phyloP scores from a whole-genome alignment of 1,140 invertebrate species.

The Drosophila murphyi region DNA sequence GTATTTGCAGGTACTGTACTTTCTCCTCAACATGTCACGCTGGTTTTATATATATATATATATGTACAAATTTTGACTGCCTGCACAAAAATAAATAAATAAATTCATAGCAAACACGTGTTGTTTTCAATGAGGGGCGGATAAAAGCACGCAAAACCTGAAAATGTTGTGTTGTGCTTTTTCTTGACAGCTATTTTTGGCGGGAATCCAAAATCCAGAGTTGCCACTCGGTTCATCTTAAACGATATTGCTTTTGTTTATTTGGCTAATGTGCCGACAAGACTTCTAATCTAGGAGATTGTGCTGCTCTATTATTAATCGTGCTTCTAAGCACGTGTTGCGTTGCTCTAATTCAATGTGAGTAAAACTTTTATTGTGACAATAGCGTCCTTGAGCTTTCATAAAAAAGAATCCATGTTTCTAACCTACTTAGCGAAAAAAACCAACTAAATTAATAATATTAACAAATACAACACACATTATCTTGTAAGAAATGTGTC shows the following conservation, averaged over 20 bases:
- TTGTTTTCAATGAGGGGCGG: neutral
- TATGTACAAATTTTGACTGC: slow-evolving; percentile 7
- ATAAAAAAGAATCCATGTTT: neutral
- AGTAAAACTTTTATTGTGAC: neutral
- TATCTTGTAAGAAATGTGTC: no score
- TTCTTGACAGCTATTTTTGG: slow-evolving; percentile 4
- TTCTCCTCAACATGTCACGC: neutral
- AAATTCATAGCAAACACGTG: neutral
- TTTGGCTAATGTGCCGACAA: neutral
- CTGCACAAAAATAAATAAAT: slow-evolving; percentile 19
- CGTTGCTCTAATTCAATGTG: no score
- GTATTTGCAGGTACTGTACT: slow-evolving; percentile 52
- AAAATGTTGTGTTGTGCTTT: slow-evolving; percentile 6
- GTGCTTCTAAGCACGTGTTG: slow-evolving; percentile 2
- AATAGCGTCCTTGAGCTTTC: neutral
- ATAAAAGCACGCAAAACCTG: slow-evolving; percentile 18
- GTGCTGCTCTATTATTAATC: neutral
- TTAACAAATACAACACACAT: no score
- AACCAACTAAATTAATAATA: no score
- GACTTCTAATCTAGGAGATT: neutral
- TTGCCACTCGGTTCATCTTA: slow-evolving; percentile 2
- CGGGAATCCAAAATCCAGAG: slow-evolving; percentile 6
- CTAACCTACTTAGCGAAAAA: no score
- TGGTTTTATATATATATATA: neutral
- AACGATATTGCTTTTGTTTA: neutral